Evolutionary conservation across 2,797 vertebrate genomes (phyloP).

Genomic region (Allenopithecus nigroviridis): DNA sequence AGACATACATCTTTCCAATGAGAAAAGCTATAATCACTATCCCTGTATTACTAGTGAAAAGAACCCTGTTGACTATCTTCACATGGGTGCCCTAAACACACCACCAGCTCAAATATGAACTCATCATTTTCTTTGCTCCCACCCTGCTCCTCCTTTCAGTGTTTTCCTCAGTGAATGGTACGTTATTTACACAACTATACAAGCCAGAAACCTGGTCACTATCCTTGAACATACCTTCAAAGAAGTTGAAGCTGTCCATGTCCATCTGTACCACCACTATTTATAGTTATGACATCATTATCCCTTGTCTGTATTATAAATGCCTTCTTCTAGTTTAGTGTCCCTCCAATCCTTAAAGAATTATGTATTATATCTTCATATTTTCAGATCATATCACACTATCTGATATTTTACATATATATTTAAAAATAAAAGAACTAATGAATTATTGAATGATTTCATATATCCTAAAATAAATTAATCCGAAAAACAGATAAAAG

Average conservation of each 20-base stretch:
- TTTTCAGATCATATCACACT: not conserved
- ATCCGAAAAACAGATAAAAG: conserved; percentile 35
- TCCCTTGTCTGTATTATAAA: not conserved
- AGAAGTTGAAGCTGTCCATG: not conserved
- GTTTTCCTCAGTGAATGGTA: not conserved
- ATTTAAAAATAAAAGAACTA: conserved; percentile 22
- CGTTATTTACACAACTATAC: not conserved
- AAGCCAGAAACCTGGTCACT: not conserved
- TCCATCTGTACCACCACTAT: not conserved
- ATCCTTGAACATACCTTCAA: not conserved
- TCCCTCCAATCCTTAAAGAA: not conserved
- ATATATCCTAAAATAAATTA: conserved; percentile 21
- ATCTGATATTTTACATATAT: not conserved
- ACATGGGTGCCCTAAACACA: not conserved
- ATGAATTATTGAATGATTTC: not conserved
- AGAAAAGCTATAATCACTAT: not conserved
- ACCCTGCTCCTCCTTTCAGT: not conserved
- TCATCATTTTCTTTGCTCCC: not conserved
- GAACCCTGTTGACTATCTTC: not conserved
- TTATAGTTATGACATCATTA: not conserved
- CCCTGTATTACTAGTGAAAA: not conserved
- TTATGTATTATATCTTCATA: not conserved
- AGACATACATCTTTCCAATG: not conserved
- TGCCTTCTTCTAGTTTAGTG: not conserved
- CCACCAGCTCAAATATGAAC: not conserved